phyloP scores from a whole-genome alignment of 2,888 invertebrate genomes.

The Incurvaria masculella region DNA sequence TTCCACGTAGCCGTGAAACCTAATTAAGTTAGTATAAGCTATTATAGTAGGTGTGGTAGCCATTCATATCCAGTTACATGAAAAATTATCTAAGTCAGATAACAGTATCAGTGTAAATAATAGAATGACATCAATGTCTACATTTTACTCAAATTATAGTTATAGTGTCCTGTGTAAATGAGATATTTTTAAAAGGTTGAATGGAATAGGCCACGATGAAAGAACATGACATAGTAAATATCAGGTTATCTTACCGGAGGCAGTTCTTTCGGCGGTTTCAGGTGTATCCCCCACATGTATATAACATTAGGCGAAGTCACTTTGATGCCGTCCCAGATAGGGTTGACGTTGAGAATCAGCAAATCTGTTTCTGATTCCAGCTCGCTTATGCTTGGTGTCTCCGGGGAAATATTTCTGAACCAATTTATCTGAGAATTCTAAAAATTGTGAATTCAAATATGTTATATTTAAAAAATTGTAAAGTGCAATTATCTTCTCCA shows the following conservation, averaged over 20 bases:
- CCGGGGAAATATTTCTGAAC: constrained; percentile 8
- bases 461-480: not conserved
- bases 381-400: constrained; percentile 6
- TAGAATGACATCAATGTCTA: no score
- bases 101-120: no score
- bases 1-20: no score
- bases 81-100: no score
- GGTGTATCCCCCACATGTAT: constrained; percentile 22
- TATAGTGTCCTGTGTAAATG: no score
- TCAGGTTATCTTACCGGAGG: constrained; percentile 22
- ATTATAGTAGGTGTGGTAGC: no score
- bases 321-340: constrained; percentile 10
- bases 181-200: no score
- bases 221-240: no score
- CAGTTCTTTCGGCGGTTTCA: constrained; percentile 18
- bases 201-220: no score
- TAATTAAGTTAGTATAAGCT: no score
- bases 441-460: not conserved
- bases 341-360: constrained; percentile 12
- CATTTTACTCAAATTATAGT: no score
- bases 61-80: no score
- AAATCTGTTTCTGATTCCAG: constrained; percentile 10
- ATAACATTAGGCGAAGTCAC: constrained; percentile 25
- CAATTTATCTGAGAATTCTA: not conserved
- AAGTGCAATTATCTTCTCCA: constrained; percentile 5